Evolutionary conservation across 2,888 invertebrate species (phyloP), one percentile per base, ranked within the genome.

Genomic region (Caenorhabditis plicata): DNA sequence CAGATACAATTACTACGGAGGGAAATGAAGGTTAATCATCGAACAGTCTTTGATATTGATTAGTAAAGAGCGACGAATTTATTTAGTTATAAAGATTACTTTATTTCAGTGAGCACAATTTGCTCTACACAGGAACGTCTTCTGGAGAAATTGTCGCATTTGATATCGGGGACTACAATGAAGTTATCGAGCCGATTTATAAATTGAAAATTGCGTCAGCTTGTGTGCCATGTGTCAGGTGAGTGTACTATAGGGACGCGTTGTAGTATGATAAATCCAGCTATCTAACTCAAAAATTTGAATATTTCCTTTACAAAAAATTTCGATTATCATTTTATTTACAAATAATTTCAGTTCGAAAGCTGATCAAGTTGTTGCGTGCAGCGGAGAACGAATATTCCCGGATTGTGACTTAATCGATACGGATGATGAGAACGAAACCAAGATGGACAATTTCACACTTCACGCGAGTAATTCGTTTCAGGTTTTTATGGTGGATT

Each of bases 181-280:
- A 55, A 20, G 31, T 36, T 26, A n/a, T 44, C 11, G 26, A 48
- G 8, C 52, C 62, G 11, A 36, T 48, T 26, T 25, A 38, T 4
- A 23, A 17, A 7, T 11, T 31, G 8, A 31, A 48, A 15, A 33
- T 55, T 1, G 23, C 51, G 3, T 42, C 41, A 2, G 36, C 29
- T 8, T 55, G 55, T 41, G 39, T 62, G 26, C 62, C 62, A 5
- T 52, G 52, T 38, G 62, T 56, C 15, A 52, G 52, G 35, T 47
- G 11, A 5, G 41, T 41, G 4, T 4, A 15, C 35, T 15, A n/a
- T n/a, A 17, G 17, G 35, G 35, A 17, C n/a, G n/a, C n/a, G n/a
- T 13, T 7, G 29, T 27, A 9, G 13, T 27, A 27, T 27, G 8
- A 27, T 9, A 27, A 27, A 27, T 27, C 11, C 8, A 27, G 29